Evolutionary conservation across 2,113 vertebrate species (phyloP), one percentile per base, ranked within the genome.

Genomic region (Garra rufa): DNA sequence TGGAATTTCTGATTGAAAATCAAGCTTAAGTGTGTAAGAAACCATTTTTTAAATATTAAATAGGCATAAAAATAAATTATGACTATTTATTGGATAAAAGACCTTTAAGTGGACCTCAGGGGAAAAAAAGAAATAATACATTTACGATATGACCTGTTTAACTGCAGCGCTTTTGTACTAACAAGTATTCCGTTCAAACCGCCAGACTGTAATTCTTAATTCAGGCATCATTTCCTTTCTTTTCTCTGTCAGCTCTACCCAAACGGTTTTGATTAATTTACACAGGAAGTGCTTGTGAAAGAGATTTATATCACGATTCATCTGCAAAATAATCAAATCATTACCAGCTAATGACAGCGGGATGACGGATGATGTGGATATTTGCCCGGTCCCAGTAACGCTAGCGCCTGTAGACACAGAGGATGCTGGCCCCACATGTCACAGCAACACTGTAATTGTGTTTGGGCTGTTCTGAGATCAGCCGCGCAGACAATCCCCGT

Each of bases 311-410:
- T 95, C 92, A 93, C 94, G 95, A 97, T 98, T 97, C 97, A 99
- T 99, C 97, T 97, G 95, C 96, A 97, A 98, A 99, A 99, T 97
- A 98, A 98, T 97, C 97, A 97, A 98, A 99, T 98, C 97, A 99
- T 99, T 98, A 99, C 96, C 95, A 95, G 94, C 96, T 99, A 98
- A 99, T 98, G 97, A 97, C 96, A 95, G 95, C 94, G 92, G 94
- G 95, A 91, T 97, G 97, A 98, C 96, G 96, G 98, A 98, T 97
- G 95, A 97, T 96, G 95, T 88, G 94, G 94, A 95, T 95, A 95
- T 91, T 91, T 95, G 89, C 92, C 91, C 93, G 95, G 93, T 95
- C 92, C 92, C 91, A 95, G 94, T 93, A 94, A 96, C 93, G 89
- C 92, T 86, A 92, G 92, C 91, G 93, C 96, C 90, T 89, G 77